Evolutionary conservation across 2,888 invertebrate species (phyloP).

Genomic region (Lomographa bimaculata): DNA sequence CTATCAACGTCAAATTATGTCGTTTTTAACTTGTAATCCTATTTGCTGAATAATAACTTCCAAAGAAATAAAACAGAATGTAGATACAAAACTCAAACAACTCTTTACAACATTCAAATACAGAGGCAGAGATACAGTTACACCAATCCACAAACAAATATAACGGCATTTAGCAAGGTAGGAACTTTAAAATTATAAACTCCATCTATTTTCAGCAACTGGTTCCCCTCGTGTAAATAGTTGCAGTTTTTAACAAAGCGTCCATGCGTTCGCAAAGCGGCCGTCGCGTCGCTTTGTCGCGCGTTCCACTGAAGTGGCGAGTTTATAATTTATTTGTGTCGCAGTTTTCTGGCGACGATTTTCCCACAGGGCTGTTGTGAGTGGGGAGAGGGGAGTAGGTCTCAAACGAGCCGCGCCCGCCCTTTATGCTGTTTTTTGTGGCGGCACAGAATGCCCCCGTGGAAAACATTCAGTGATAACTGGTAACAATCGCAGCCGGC

Average conservation of each 20-base stretch:
- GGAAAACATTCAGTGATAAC: conserved; percentile 84
- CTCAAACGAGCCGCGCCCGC: conserved; percentile 81
- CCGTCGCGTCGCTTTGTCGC: conserved; percentile 49
- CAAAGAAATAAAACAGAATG: too few species aligned
- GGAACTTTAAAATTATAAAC: conserved; percentile 17
- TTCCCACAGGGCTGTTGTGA: conserved; percentile 71
- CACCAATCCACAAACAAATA: background rate
- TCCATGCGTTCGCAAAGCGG: conserved; percentile 57
- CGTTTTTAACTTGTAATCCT: too few species aligned
- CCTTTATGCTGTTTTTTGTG: conserved; percentile 83
- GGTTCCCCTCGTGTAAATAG: conserved; percentile 38
- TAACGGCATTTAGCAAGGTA: conserved; percentile 3
- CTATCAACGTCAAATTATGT: too few species aligned
- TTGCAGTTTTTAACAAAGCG: conserved; percentile 59
- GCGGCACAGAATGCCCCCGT: conserved; percentile 78
- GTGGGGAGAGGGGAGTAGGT: conserved; percentile 41
- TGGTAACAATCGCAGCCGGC: conserved; percentile 83
- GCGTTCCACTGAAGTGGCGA: conserved; percentile 70
- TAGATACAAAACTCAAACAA: too few species aligned
- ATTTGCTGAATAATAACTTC: too few species aligned
- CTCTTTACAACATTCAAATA: too few species aligned
- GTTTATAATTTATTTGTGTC: conserved; percentile 81
- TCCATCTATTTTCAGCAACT: conserved; percentile 26
- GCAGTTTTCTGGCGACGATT: conserved; percentile 82
- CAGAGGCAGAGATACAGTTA: too few species aligned